Conservation (phyloP, 1,140 invertebrate species). For the Zaprionus tsacasi region DNA sequence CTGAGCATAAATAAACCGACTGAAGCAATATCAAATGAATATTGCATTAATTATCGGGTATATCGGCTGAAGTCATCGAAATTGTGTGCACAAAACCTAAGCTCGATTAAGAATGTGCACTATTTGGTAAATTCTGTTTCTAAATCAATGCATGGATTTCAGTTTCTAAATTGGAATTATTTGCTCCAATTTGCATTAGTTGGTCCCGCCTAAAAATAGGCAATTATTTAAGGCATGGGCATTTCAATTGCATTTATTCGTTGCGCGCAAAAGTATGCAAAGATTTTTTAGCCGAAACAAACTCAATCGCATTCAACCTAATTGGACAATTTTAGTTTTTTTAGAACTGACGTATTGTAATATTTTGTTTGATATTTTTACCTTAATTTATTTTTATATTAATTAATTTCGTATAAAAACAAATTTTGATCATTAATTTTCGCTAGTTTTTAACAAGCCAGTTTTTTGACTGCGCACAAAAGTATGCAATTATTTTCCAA, state of each 20-base stretch:
- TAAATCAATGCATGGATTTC: neutral
- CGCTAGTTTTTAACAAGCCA: neutral
- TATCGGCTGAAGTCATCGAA: neutral
- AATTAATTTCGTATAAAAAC: neutral
- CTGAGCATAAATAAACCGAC: neutral
- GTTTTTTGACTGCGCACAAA: neutral
- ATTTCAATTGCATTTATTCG: too few relatives aligned
- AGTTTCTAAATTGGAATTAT: too few relatives aligned
- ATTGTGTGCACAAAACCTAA: neutral
- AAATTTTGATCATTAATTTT: too few relatives aligned
- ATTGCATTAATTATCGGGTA: neutral
- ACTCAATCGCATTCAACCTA: too few relatives aligned
- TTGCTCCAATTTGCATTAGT: too few relatives aligned
- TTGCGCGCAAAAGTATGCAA: constrained; percentile 11
- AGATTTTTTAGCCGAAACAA: too few relatives aligned
- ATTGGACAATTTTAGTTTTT: too few relatives aligned
- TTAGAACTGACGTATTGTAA: too few relatives aligned
- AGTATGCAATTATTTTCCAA: neutral
- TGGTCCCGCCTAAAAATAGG: too few relatives aligned
- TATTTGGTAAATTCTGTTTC: neutral
- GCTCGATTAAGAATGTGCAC: neutral
- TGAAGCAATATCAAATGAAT: neutral
- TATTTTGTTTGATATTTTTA: too few relatives aligned
- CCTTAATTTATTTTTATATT: too few relatives aligned
- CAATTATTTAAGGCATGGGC: too few relatives aligned